These are phyloP conservation scores for Nomia melanderi DNA, from an alignment of 1,140 invertebrate species.

Conservation along the genomic window DNA sequence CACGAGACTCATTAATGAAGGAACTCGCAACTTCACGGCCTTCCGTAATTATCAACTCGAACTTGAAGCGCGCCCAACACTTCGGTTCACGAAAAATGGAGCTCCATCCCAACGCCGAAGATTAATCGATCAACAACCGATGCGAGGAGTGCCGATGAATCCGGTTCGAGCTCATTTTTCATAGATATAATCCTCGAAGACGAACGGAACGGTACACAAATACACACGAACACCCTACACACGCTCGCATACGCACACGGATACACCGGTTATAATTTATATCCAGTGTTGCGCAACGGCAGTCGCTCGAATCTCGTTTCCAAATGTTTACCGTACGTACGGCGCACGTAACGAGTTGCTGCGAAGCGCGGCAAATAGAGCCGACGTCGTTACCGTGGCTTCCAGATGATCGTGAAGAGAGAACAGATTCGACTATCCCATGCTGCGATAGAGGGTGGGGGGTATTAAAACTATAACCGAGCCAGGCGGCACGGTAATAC, in stretches of 20 bases:
- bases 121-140: too few relatives aligned
- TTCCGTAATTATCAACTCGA: background rate
- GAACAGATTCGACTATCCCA: constrained; percentile 2
- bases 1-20: too few relatives aligned
- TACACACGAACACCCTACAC: too few relatives aligned
- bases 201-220: too few relatives aligned
- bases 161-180: too few relatives aligned
- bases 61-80: background rate
- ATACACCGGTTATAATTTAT: background rate
- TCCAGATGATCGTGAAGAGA: background rate
- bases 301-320: background rate
- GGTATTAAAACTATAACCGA: constrained; percentile 54
- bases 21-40: too few relatives aligned
- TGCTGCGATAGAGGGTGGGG: background rate
- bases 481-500: constrained; percentile 48
- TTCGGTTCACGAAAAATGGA: too few relatives aligned
- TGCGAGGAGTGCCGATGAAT: too few relatives aligned
- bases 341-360: background rate
- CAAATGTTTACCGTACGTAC: constrained; percentile 2
- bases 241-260: too few relatives aligned
- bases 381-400: background rate
- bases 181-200: too few relatives aligned
- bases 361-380: background rate
- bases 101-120: too few relatives aligned
- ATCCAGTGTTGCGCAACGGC: constrained; percentile 2